A percentile compares a stretch with the other conserved stretches of the same genome.
Conservation (phyloP, 2,113 vertebrate species). For the Sprattus sprattus region DNA sequence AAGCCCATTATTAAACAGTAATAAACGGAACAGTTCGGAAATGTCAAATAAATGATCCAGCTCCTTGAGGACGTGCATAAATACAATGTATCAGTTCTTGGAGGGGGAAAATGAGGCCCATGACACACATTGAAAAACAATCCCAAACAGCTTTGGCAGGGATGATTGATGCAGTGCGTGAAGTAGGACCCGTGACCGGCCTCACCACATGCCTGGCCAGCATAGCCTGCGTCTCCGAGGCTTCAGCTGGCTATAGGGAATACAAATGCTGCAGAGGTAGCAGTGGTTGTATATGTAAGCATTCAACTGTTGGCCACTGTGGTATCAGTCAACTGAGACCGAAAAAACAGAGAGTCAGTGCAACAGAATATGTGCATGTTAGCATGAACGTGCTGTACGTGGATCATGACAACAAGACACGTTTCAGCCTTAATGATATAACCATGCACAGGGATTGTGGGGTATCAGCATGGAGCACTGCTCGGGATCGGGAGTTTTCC, state of each 20-base stretch:
- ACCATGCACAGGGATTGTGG: background rate
- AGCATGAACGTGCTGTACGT: background rate
- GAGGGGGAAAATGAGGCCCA: slow-evolving; percentile 12
- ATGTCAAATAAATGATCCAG: slow-evolving; percentile 37
- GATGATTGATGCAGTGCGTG: slow-evolving; percentile 39
- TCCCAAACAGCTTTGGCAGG: slow-evolving; percentile 38
- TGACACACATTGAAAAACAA: slow-evolving; percentile 18
- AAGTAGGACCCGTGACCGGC: slow-evolving; percentile 31
- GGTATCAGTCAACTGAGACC: slow-evolving; percentile 33
- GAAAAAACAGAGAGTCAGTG: background rate
- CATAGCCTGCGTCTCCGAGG: slow-evolving; percentile 32
- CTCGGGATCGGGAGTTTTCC: background rate
- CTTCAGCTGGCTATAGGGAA: slow-evolving; percentile 32
- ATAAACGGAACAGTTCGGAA: slow-evolving; percentile 33
- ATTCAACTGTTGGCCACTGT: slow-evolving; percentile 25
- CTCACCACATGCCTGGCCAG: slow-evolving; percentile 40
- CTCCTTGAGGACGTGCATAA: slow-evolving; percentile 20
- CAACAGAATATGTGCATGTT: background rate
- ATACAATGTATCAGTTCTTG: slow-evolving; percentile 24
- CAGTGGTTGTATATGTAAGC: slow-evolving; percentile 36
- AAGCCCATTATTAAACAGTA: slow-evolving; percentile 30
- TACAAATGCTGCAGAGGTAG: slow-evolving; percentile 31
- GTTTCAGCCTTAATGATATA: background rate
- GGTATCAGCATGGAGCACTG: background rate
- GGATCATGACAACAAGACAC: background rate